Evolutionary conservation across 1,140 invertebrate species (phyloP), one percentile per base, ranked within the genome.

Genomic region (Drosophila athabasca): DNA sequence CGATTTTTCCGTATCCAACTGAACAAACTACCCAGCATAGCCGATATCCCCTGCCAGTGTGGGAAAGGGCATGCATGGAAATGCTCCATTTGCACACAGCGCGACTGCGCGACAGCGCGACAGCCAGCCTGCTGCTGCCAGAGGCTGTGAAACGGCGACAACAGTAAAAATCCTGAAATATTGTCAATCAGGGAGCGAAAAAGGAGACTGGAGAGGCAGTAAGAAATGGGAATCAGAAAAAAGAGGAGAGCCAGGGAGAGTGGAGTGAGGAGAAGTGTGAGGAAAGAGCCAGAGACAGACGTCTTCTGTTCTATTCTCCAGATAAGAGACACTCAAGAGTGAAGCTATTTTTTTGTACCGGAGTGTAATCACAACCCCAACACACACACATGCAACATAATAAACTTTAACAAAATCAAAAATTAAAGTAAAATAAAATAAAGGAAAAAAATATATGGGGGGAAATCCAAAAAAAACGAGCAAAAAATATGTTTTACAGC

Each of bases 401-500:
- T 43, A 35, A 64, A 69, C 75, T 77, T 31, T 39, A 11, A 13
- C 11, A 39, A 81, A 83, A 83, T 61, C 65, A 65, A 65, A 66
- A 71, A 80, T 84, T 79, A 88, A 87, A 88, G 76, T 79, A 82
- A 85, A 85, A 75, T 75, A 87, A 78, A 80, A 65, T 60, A 72
- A 54, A 62, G 64, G 74, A 60, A 59, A 52, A 29, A 26, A 44
- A 43, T 17, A 66, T 44, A 46, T 19, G 48, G 54, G 50, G 58
- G 43, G 71, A 71, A 72, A 76, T 53, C 50, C 48, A 48, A 50
- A 31, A 31, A 70, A 74, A 74, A 48, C 52, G 51, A 62, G 73
- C 65, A 80, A 83, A 72, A 82, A 83, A 87, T 81, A 82, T 85
- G 83, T 79, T 85, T 85, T 85, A 79, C 78, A 82, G 79, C 78